Evolutionary conservation across 2,113 vertebrate species (phyloP).

Genomic region (Trematocara marginatum): DNA sequence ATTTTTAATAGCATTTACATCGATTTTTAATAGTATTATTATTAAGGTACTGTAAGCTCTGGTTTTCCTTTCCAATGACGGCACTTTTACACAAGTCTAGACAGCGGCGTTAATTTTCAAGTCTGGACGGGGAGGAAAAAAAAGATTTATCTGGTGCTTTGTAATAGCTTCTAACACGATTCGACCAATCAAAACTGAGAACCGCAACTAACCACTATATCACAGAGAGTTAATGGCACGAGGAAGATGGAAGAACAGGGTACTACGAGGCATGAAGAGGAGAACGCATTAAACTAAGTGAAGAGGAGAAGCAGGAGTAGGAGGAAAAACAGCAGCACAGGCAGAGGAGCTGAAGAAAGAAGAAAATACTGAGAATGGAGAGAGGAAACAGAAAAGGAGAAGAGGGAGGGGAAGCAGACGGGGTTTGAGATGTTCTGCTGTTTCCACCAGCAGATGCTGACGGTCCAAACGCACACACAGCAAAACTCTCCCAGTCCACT

Average conservation of each 20-base stretch:
- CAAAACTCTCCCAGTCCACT: conserved; percentile 39
- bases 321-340: background rate
- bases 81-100: background rate
- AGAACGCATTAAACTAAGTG: conserved; percentile 3
- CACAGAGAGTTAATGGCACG: conserved; percentile 41
- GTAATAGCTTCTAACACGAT: conserved; percentile 3
- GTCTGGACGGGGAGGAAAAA: background rate
- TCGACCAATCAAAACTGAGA: conserved; percentile 40
- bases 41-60: background rate
- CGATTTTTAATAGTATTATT: background rate
- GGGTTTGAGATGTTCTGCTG: conserved; percentile 33
- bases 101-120: background rate
- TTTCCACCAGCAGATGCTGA: conserved; percentile 37
- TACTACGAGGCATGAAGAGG: conserved; percentile 15
- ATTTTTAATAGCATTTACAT: background rate
- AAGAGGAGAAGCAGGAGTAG: background rate
- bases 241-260: conserved; percentile 31
- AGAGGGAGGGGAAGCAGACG: background rate
- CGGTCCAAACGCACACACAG: conserved; percentile 32
- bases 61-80: background rate
- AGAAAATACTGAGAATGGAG: background rate
- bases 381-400: background rate
- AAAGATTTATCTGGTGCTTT: conserved; percentile 36
- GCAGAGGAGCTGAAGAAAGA: background rate
- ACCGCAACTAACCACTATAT: conserved; percentile 11